These are phyloP conservation scores for Drosophila rubida DNA, from an alignment of 2,888 invertebrate genomes.

Conservation along the genomic window DNA sequence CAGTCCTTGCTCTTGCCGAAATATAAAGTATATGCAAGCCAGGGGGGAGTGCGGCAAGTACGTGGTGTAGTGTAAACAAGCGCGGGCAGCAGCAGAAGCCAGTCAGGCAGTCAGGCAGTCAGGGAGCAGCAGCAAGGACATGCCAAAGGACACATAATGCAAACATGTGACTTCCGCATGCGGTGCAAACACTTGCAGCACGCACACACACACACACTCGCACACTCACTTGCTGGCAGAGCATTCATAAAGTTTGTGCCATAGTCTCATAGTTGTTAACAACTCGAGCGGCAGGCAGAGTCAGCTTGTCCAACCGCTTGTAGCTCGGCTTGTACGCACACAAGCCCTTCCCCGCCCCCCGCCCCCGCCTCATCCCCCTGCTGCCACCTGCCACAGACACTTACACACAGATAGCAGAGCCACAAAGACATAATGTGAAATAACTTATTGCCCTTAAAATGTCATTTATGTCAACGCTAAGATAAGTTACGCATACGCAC, in stretches of 20 bases:
- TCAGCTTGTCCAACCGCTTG: conserved; percentile 69
- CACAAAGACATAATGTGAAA: conserved; percentile 76
- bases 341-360: conserved; percentile 38
- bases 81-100: conserved; percentile 27
- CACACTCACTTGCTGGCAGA: conserved; percentile 19
- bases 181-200: conserved; percentile 78
- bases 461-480: conserved; percentile 82
- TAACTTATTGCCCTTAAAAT: conserved; percentile 81
- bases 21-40: conserved; percentile 69
- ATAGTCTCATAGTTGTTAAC: conserved; percentile 81
- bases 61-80: conserved; percentile 74
- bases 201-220: conserved; percentile 36
- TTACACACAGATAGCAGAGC: conserved; percentile 27
- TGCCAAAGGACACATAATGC: conserved; percentile 81
- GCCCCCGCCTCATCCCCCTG: no score
- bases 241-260: conserved; percentile 79
- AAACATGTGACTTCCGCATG: conserved; percentile 82
- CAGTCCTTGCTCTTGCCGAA: conserved; percentile 40
- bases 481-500: conserved; percentile 81
- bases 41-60: conserved; percentile 55
- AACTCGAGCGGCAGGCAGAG: conserved; percentile 68
- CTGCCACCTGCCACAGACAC: background rate
- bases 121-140: conserved; percentile 68
- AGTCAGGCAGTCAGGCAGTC: conserved; percentile 35
- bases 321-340: conserved; percentile 71